A percentile compares a stretch with the other conserved stretches of the same genome.
Conservation (phyloP, 2,888 invertebrate genomes). For the Ceratothoa steindachneri region DNA sequence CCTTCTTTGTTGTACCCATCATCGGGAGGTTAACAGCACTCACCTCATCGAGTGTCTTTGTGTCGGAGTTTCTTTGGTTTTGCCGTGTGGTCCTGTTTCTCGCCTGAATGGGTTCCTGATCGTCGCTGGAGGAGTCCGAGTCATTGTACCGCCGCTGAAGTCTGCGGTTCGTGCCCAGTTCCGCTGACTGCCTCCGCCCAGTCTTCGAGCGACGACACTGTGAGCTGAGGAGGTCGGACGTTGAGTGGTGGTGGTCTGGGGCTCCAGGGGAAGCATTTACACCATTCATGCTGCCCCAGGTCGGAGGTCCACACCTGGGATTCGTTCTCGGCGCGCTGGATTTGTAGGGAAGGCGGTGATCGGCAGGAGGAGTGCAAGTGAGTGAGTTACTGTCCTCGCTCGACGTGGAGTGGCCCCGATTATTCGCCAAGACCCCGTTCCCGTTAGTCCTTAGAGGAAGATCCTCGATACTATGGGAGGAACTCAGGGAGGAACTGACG, state of each 20-base stretch:
- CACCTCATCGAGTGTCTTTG: constrained; percentile 43
- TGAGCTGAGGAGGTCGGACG: constrained; percentile 41
- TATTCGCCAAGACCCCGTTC: constrained; percentile 11
- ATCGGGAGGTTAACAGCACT: background rate
- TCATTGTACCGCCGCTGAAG: constrained; percentile 32
- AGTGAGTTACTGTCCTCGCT: constrained; percentile 43
- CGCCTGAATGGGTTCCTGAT: constrained; percentile 26
- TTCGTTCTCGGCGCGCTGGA: constrained; percentile 45
- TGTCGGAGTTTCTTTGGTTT: constrained; percentile 28
- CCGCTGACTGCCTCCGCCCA: constrained; percentile 36
- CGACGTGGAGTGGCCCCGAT: constrained; percentile 28
- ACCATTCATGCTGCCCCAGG: constrained; percentile 22
- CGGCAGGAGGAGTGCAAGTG: constrained; percentile 38
- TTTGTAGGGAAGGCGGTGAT: constrained; percentile 30
- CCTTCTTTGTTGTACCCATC: no score
- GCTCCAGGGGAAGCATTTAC: background rate
- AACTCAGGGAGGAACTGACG: constrained; percentile 47
- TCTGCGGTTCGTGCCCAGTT: constrained; percentile 23
- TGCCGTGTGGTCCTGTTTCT: constrained; percentile 17
- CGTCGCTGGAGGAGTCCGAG: constrained; percentile 43
- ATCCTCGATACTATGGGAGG: constrained; percentile 47
- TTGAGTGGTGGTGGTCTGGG: constrained; percentile 43
- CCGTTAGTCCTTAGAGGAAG: constrained; percentile 15
- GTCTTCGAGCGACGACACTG: constrained; percentile 34
- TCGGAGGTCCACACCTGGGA: constrained; percentile 35